These are phyloP conservation scores for Cherax destructor DNA, from an alignment of 1,140 invertebrate genomes.

Conservation along the genomic window DNA sequence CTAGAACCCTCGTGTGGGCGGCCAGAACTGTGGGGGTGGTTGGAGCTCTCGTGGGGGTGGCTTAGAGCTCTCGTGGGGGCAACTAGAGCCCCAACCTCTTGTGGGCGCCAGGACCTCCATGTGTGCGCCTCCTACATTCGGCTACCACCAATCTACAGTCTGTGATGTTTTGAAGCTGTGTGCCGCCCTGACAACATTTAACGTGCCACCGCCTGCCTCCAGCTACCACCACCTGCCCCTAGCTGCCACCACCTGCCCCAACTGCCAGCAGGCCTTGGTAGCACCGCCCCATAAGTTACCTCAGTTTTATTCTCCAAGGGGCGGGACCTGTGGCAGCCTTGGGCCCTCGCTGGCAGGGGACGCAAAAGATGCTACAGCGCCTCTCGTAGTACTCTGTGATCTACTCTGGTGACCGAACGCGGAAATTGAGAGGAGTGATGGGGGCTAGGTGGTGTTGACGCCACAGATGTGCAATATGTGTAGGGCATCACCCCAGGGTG, in stretches of 20 bases:
- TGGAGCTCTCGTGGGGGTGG: no score
- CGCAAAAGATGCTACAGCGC: neutral
- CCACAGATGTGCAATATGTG: slow-evolving; percentile 49
- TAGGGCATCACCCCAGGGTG: neutral
- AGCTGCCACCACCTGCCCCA: neutral
- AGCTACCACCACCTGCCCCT: neutral
- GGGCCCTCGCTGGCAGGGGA: neutral
- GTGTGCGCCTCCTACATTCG: neutral
- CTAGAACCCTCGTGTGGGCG: neutral
- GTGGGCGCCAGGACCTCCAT: neutral
- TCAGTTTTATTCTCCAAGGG: slow-evolving; percentile 52
- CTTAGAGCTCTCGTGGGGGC: neutral
- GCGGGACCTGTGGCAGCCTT: slow-evolving; percentile 17
- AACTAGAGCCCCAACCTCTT: neutral
- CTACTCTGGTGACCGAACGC: neutral
- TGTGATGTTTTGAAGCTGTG: slow-evolving; percentile 47
- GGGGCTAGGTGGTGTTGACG: neutral
- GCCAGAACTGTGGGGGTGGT: neutral
- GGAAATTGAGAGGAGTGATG: neutral
- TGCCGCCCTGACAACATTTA: neutral
- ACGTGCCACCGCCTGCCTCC: neutral
- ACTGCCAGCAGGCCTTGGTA: neutral
- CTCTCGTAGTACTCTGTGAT: neutral
- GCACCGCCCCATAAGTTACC: slow-evolving; percentile 39
- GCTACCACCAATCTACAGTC: slow-evolving; percentile 39